Evolutionary conservation across 2,888 invertebrate genomes (phyloP).

Genomic region (Teleogryllus oceanicus): DNA sequence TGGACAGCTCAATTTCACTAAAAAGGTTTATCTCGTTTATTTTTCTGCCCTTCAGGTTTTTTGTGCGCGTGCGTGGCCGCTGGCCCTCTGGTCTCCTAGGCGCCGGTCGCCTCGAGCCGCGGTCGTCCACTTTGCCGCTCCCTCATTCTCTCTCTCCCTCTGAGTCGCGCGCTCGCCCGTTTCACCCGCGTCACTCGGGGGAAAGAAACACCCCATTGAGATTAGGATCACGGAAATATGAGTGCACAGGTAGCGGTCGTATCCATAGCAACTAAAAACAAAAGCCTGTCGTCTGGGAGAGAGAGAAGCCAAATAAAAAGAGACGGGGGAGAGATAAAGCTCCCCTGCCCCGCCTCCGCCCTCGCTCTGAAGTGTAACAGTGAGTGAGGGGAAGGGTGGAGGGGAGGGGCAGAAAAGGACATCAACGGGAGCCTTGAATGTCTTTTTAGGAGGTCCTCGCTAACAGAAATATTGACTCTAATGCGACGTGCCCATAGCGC

Average conservation of each 20-base stretch:
- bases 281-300: not conserved
- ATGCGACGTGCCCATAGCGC: constrained; percentile 6
- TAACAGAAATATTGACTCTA: constrained; percentile 9
- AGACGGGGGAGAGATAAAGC: not conserved
- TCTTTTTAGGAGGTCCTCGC: constrained; percentile 11
- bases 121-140: no score
- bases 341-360: no score
- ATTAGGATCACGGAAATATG: not conserved
- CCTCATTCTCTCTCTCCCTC: no score
- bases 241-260: not conserved
- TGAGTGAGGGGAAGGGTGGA: not conserved
- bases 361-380: not conserved
- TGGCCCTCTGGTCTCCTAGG: not conserved
- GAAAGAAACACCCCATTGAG: not conserved
- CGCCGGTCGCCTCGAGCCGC: no score
- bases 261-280: constrained; percentile 18
- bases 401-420: not conserved
- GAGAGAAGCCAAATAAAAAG: not conserved
- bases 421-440: not conserved
- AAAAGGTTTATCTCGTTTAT: constrained; percentile 9
- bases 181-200: not conserved
- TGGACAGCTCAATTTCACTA: constrained; percentile 18
- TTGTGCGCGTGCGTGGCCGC: not conserved
- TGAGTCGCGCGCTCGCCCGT: no score
- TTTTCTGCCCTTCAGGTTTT: not conserved